phyloP scores from a whole-genome alignment of 2,888 invertebrate species.

The Panopea generosa region DNA sequence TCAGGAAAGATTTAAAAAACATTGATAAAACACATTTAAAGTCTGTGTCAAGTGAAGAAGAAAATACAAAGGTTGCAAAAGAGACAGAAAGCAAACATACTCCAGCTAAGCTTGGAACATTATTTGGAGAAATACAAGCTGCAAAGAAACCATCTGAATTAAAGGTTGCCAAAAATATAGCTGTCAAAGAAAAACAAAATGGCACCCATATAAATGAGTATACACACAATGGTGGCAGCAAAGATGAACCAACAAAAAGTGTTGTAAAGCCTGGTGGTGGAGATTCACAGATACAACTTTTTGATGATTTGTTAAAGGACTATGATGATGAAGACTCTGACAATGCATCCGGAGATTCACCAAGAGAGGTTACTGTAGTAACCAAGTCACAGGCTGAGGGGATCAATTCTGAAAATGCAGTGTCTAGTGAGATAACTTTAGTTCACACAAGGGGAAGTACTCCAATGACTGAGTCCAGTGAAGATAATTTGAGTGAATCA shows the following conservation, averaged over 20 bases:
- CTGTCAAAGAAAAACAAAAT: not conserved
- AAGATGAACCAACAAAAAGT: not conserved
- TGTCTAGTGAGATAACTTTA: not conserved
- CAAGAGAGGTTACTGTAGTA: conserved; percentile 20
- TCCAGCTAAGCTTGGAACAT: conserved; percentile 8
- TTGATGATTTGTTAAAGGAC: conserved; percentile 45
- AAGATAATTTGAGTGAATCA: conserved; percentile 25
- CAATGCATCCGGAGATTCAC: conserved; percentile 10
- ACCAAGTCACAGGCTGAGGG: not conserved
- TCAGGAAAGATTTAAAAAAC: conserved; percentile 60
- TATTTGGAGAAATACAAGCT: conserved; percentile 51
- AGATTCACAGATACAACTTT: conserved; percentile 27
- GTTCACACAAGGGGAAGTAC: not conserved
- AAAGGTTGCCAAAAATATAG: conserved; percentile 11
- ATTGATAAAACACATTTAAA: conserved; percentile 10
- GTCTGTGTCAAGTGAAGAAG: not conserved
- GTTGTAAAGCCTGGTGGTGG: not conserved
- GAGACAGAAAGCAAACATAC: not conserved
- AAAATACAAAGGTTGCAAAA: not conserved
- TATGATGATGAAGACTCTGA: conserved; percentile 17
- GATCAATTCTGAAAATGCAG: not conserved
- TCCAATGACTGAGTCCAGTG: conserved; percentile 10
- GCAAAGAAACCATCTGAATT: conserved; percentile 54
- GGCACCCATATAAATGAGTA: not conserved
- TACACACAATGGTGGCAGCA: not conserved